Evolutionary conservation across 2,888 invertebrate species (phyloP), one percentile per base, ranked within the genome.

Genomic region (Iphiclides podalirius): DNA sequence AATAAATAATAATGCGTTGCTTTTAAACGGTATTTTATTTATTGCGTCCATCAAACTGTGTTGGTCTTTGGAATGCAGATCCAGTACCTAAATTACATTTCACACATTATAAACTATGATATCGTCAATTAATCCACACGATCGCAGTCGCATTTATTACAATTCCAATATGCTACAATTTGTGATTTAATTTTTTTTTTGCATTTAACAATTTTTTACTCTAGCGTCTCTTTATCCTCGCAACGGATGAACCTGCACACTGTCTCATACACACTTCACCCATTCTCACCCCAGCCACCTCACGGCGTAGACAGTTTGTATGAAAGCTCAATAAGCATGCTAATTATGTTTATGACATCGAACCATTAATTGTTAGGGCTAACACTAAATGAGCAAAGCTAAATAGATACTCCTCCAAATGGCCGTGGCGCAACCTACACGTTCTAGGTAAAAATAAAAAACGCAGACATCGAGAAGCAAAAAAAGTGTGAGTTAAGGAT

Each of bases 1-100:
- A 34, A 41, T 40, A 43, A 50, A 52, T 56, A 57, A 63, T 55
- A 57, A 55, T 59, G 59, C 50, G 28, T 36, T 33, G 33, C 42
- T 55, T 45, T 60, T 61, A 64, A 62, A 66, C 63, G 63, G 66
- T 71, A 74, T 82, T 82, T 82, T 71, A 74, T 82, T 82, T 82
- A 81, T 81, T 83, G 75, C 80, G 70, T 84, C 76, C 84, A 80
- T 84, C 80, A 79, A 85, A 31, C 76, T 79, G 79, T 74, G 81
- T 81, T 75, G 81, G 84, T 79, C 75, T 79, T 80, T 84, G 87
- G 87, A 87, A 87, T 87, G 87, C 84, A 79, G 72, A 76, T 78
- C 80, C 83, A 76, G 64, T 75, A 70, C 71, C 77, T 77, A 79
- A 51, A 75, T 75, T 76, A 82, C 76, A 79, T 66, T 65, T 65